Conservation (phyloP, 2,797 vertebrate species). For the Fistularia tabacaria region DNA sequence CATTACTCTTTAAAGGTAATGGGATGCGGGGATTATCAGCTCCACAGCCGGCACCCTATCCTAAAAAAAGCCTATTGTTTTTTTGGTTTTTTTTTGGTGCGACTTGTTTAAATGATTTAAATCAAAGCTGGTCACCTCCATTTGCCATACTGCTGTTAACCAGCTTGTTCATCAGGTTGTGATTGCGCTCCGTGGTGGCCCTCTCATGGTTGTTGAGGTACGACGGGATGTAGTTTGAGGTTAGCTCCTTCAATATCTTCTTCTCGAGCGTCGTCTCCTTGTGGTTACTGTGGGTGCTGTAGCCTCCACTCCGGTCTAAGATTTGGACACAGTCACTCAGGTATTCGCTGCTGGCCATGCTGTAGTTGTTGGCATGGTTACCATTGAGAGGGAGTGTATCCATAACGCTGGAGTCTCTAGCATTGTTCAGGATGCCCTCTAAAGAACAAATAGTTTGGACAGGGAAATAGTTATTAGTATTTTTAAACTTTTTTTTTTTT, state of each 20-base stretch:
- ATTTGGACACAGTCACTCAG: slow-evolving; percentile 97
- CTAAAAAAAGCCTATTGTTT: neutral
- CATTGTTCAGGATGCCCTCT: slow-evolving; percentile 99
- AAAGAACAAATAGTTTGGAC: slow-evolving; percentile 46
- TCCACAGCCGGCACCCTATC: neutral
- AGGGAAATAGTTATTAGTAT: slow-evolving; percentile 26
- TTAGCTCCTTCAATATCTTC: slow-evolving; percentile 98
- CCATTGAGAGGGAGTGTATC: slow-evolving; percentile 99
- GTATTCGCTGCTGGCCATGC: slow-evolving; percentile 93
- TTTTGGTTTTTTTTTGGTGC: neutral
- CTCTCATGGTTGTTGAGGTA: slow-evolving; percentile 96
- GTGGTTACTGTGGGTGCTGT: slow-evolving; percentile 83
- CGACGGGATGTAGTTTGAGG: slow-evolving; percentile 95
- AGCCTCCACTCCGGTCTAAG: slow-evolving; percentile 82
- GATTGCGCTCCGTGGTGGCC: slow-evolving; percentile 84
- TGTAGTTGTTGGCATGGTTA: slow-evolving; percentile 98
- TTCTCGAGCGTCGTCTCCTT: slow-evolving; percentile 95
- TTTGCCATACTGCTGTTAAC: slow-evolving; percentile 87
- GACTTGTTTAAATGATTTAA: neutral
- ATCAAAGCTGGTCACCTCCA: slow-evolving; percentile 61
- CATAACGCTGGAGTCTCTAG: slow-evolving; percentile 99
- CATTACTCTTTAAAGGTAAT: neutral
- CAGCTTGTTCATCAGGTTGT: slow-evolving; percentile 95
- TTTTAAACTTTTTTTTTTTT: slow-evolving; percentile 38
- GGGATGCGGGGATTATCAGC: neutral